Base-by-base conservation (phyloP, 2,888 invertebrate species). In the Entomobrya multifasciata region DNA sequence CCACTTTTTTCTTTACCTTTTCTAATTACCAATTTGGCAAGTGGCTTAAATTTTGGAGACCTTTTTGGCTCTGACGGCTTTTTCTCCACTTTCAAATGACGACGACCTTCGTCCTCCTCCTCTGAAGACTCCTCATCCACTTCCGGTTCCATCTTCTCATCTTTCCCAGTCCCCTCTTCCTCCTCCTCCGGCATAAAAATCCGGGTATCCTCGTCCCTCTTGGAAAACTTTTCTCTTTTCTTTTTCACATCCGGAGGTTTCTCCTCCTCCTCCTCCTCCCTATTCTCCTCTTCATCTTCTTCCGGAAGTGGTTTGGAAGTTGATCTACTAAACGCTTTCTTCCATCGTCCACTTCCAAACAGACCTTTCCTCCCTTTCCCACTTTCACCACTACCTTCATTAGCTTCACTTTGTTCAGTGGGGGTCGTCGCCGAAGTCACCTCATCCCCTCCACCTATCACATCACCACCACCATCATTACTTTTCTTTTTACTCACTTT, bases 331-430 rank as follows among this genome's bases (percentile, higher is more conserved):
- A 83, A 74, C n/a, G 87, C 80, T 30, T 85, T 72, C 30, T 62
- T 80, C 87, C 87, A 87, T 11, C 80, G 74, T n/a, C n/a, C n/a
- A 47, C 49, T 80, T 11, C 84, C 80, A 15, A 87, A 57, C 8
- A 44, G 49, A 1, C 36, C 41, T 52, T 76, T 84, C n/a, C n/a
- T n/a, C n/a, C n/a, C n/a, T n/a, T n/a, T n/a, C n/a, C n/a, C 77
- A 57, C 44, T 77, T 13, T 41, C 20, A n/a, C 13, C 44, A 22
- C 17, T 44, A 41, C n/a, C 20, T 20, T 8, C 70, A 70, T 20
- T 70, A 52, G 17, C 52, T 25, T 74, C 25, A 47, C 60, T 65
- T 25, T 47, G 17, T 0, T 65, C 65, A 27, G 36, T n/a, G n/a
- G n/a, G n/a, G n/a, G n/a, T n/a, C n/a, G n/a, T n/a, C n/a, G n/a